Evolutionary conservation across 1,140 invertebrate species (phyloP), one percentile per base, ranked within the genome.

Genomic region (Drosophila neocordata): DNA sequence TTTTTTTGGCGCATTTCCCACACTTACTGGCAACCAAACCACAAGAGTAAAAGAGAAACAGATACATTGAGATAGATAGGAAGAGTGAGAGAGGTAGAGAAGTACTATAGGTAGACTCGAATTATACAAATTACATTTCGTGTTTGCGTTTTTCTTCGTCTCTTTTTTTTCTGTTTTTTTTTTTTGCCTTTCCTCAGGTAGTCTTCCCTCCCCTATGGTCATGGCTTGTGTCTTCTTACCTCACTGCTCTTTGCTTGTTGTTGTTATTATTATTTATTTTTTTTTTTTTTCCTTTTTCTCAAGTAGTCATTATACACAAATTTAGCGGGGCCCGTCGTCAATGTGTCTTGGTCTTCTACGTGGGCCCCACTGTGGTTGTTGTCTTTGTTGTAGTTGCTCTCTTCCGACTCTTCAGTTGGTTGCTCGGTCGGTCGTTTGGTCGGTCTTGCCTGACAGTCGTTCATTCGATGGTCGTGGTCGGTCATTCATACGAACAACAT

Each of bases 91-190:
- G 27, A 31, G 27, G 6, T 3, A 31, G 27, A 31, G 27, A 31
- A 6, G 27, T 31, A 31, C 27, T 31, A 3, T n/a, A 27, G 11
- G 41, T 74, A 76, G 65, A 62, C 79, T 73, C 82, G 71, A 87
- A 87, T 87, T 87, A 87, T 87, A 87, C 83, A 87, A 87, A 87
- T 87, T 87, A 88, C 82, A 76, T 87, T 85, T 82, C 83, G 68
- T 88, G 83, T 82, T 83, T 77, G 60, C 60, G 71, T 77, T 82
- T 81, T 75, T 78, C 68, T 69, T 65, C 51, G 64, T 41, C 44
- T 63, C 68, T 35, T 61, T 75, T 41, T 35, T 63, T 69, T 35
- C 57, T 75, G 34, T 41, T n/a, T n/a, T 48, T 62, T 61, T 70
- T 57, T 81, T 44, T 34, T 57, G 37, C 27, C 12, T 20, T 5